Evolutionary conservation across 2,888 invertebrate species (phyloP), one percentile per base, ranked within the genome.

Genomic region (Byasa hedistus): DNA sequence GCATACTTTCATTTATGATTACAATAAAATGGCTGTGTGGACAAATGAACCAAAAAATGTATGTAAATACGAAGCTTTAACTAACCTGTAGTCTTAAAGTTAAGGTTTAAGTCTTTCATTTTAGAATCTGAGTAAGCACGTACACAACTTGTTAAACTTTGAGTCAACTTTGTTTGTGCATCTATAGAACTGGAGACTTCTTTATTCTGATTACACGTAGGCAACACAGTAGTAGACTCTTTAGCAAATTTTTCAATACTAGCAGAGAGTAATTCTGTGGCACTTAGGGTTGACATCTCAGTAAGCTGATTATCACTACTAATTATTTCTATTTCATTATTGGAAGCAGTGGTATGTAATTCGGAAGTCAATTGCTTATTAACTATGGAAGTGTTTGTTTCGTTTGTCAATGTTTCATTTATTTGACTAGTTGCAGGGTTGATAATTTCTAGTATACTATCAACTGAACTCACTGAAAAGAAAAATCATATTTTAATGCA

Each of bases 21-120:
- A 10, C 4, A 36, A 36, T 36, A 36, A 36, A 36, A 36, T 36
- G 32, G 32, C 32, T 36, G 4, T 36, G 32, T 36, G 32, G n/a
- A n/a, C n/a, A n/a, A n/a, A n/a, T n/a, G n/a, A n/a, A n/a, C n/a
- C n/a, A n/a, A n/a, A n/a, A 36, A 36, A 36, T 10, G 10, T 36
- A 4, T 36, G 5, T 21, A 59, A 39, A 59, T 39, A 22, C 2
- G 3, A 21, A 21, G 21, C 19, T 10, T 22, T 32, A 32, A 62
- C 84, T 72, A 75, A 91, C 91, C 91, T 84, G 86, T 77, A 70
- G 82, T 75, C 72, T 86, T 86, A 82, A 78, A 88, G 69, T 88
- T 90, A 69, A 86, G 81, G 75, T 90, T 89, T 76, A 88, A 84
- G 86, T 91, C 91, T 85, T 89, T 91, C 89, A 91, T 91, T 75